A percentile compares a stretch with the other conserved stretches of the same genome.
Evolutionary conservation across 2,113 vertebrate species (phyloP).

Genomic region (Poeciliopsis retropinna): DNA sequence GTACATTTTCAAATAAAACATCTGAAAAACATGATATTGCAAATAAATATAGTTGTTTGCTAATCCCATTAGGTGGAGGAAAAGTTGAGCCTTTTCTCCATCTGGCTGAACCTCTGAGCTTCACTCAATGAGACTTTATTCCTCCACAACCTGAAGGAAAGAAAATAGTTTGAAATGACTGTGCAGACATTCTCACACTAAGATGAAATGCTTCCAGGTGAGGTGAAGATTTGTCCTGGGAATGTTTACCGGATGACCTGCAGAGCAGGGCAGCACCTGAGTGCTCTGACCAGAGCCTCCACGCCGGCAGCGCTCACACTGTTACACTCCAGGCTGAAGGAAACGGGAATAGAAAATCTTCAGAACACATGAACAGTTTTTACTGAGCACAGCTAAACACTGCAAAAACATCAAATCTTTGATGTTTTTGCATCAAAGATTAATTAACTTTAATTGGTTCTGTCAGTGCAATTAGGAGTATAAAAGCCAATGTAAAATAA

Average conservation of each 20-base stretch:
- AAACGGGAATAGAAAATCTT: conserved; percentile 12
- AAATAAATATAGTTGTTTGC: background rate
- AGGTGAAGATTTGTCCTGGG: background rate
- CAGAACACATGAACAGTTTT: background rate
- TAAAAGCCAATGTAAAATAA: too few species aligned
- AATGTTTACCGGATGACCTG: conserved; percentile 83
- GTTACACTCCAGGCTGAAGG: conserved; percentile 87
- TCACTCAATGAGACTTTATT: conserved; percentile 73
- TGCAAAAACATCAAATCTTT: too few species aligned
- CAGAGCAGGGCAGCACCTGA: conserved; percentile 75
- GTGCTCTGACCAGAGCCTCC: conserved; percentile 70
- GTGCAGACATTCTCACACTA: too few species aligned
- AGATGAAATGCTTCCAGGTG: background rate
- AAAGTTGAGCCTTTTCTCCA: conserved; percentile 85
- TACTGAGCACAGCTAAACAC: background rate
- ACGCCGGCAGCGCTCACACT: conserved; percentile 78
- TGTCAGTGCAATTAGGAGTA: too few species aligned
- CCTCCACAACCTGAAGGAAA: conserved; percentile 84
- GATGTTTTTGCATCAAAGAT: too few species aligned
- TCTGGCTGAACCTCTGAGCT: conserved; percentile 62
- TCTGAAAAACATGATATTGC: background rate
- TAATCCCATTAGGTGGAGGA: conserved; percentile 63
- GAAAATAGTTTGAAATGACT: background rate
- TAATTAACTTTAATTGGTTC: too few species aligned
- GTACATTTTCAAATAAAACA: background rate